Evolutionary conservation across 2,888 invertebrate species (phyloP).

Genomic region (Perizoma affinitatum): DNA sequence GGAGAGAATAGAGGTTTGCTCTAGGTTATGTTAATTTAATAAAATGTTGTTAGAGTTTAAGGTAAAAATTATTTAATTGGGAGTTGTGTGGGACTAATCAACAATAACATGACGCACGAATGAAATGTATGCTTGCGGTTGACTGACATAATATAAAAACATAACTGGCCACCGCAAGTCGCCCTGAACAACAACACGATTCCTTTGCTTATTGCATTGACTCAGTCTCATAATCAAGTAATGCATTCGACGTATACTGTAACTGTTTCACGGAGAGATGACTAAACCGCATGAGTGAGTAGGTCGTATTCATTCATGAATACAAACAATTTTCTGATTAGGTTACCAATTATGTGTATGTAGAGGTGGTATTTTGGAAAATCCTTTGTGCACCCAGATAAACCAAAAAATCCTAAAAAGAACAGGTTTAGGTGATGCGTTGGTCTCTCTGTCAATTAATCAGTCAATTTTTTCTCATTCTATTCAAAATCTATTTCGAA

Average conservation of each 20-base stretch:
- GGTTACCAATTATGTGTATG: conserved; percentile 1
- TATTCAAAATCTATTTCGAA: no score
- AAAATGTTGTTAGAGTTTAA: background rate
- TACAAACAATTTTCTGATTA: conserved; percentile 43
- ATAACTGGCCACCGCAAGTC: conserved; percentile 23
- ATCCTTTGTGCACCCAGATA: no score
- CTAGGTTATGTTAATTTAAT: no score
- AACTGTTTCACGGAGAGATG: conserved; percentile 61
- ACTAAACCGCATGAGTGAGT: conserved; percentile 62
- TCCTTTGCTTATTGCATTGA: conserved; percentile 48
- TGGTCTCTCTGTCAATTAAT: no score
- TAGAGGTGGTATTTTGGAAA: no score
- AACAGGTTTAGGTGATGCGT: no score
- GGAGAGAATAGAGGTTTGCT: no score
- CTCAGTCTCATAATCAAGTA: conserved; percentile 56
- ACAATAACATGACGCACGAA: conserved; percentile 15
- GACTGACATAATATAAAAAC: conserved; percentile 25
- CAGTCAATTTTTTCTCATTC: no score
- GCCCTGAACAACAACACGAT: conserved; percentile 33
- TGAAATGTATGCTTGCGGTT: conserved; percentile 28
- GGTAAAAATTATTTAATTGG: conserved; percentile 1
- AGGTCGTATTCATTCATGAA: conserved; percentile 65
- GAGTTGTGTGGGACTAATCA: conserved; percentile 3
- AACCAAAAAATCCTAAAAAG: no score
- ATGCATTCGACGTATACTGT: conserved; percentile 51